phyloP scores from a whole-genome alignment of 2,888 invertebrate species.

The Phrixothrix hirtus region DNA sequence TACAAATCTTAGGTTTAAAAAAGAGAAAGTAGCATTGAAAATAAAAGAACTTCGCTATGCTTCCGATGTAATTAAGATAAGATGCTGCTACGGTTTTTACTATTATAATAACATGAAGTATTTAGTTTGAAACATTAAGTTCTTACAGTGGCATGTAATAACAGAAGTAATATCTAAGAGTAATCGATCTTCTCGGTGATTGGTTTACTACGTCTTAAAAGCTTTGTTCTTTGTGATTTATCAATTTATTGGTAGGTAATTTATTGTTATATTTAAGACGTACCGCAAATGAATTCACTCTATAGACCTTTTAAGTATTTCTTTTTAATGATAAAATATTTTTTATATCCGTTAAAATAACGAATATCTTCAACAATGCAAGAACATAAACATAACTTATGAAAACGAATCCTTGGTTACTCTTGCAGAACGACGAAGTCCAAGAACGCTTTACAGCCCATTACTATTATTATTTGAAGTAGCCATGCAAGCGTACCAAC shows the following conservation, averaged over 20 bases:
- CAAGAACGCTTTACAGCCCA: background rate
- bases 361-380: background rate
- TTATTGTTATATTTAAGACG: background rate
- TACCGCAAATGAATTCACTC: background rate
- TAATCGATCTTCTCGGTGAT: background rate
- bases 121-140: no score
- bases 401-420: conserved; percentile 12
- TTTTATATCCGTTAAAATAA: background rate
- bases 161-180: no score
- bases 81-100: no score
- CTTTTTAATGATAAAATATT: background rate
- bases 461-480: background rate
- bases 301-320: no score
- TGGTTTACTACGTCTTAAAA: background rate
- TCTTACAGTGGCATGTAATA: no score
- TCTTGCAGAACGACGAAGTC: conserved; percentile 17
- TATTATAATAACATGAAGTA: no score
- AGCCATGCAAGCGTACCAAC: background rate
- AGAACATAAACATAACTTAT: background rate
- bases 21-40: no score
- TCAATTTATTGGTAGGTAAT: background rate
- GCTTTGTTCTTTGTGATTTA: background rate
- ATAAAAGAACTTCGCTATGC: no score
- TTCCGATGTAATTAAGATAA: no score
- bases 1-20: no score